A percentile compares a stretch with the other conserved stretches of the same genome.
phyloP scores from a whole-genome alignment of 2,888 invertebrate genomes.

The Drosophila antonietae region DNA sequence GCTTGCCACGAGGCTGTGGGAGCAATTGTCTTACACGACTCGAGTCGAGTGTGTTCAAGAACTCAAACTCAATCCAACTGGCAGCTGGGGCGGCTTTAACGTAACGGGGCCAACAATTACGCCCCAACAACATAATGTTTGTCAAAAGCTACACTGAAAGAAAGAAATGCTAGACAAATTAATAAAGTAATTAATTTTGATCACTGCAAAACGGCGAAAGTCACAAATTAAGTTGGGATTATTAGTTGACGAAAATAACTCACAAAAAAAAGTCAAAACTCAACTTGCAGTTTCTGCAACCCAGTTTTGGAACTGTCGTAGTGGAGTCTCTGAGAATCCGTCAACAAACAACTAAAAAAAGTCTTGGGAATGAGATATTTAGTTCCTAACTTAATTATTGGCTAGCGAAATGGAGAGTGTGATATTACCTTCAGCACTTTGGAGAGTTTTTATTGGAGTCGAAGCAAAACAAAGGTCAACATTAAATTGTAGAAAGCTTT shows the following conservation, averaged over 20 bases:
- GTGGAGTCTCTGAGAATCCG: not conserved
- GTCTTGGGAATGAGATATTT: slow-evolving; percentile 1
- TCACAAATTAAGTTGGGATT: slow-evolving; percentile 46
- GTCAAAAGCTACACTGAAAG: slow-evolving; percentile 54
- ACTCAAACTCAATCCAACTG: slow-evolving; percentile 31
- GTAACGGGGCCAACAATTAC: slow-evolving; percentile 76
- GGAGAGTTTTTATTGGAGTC: not conserved
- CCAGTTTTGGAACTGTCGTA: slow-evolving; percentile 13
- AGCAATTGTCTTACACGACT: slow-evolving; percentile 68
- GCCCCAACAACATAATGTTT: slow-evolving; percentile 69
- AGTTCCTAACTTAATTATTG: slow-evolving; percentile 15
- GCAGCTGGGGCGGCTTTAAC: slow-evolving; percentile 4
- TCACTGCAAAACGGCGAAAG: slow-evolving; percentile 52
- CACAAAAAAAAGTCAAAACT: not conserved
- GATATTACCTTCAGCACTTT: not conserved
- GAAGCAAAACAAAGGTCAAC: not conserved
- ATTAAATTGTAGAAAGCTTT: slow-evolving; percentile 5
- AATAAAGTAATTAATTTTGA: slow-evolving; percentile 65
- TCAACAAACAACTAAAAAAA: too few species aligned
- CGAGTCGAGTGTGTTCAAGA: slow-evolving; percentile 63
- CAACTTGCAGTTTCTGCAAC: slow-evolving; percentile 61
- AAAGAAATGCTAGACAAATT: slow-evolving; percentile 49
- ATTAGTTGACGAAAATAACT: slow-evolving; percentile 1
- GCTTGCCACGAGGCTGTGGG: slow-evolving; percentile 65
- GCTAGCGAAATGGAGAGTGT: slow-evolving; percentile 26